These are phyloP conservation scores for Rhinoderma darwinii DNA, from an alignment of 2,113 vertebrate genomes.

Conservation along the genomic window DNA sequence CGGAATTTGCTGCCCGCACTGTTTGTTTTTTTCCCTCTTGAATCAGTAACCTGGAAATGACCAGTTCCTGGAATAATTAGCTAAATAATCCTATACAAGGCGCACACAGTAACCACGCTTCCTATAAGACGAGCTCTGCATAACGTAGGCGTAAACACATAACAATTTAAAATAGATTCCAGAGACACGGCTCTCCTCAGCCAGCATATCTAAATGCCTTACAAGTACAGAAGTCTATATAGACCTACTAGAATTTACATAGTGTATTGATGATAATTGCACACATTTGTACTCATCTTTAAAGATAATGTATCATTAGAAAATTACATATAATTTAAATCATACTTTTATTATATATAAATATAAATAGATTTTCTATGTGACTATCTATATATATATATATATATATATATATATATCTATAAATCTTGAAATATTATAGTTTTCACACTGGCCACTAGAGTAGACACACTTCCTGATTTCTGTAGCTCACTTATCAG, in stretches of 20 bases:
- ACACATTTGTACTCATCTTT: neutral
- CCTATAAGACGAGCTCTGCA: neutral
- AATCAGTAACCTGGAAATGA: constrained; percentile 43
- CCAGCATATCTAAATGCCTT: neutral
- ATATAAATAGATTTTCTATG: too few relatives aligned
- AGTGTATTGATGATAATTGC: neutral
- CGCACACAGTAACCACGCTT: neutral
- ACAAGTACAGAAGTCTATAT: neutral
- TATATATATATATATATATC: too few relatives aligned
- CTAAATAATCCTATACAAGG: constrained; percentile 14
- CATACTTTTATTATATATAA: too few relatives aligned
- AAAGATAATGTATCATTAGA: neutral
- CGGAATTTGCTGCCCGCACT: constrained; percentile 26
- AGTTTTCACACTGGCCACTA: too few relatives aligned
- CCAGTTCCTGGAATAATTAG: constrained; percentile 41
- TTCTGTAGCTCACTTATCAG: too few relatives aligned
- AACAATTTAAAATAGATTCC: neutral
- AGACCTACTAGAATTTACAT: neutral
- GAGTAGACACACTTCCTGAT: too few relatives aligned
- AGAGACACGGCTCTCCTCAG: neutral
- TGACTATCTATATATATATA: too few relatives aligned
- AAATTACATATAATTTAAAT: neutral
- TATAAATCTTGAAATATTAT: too few relatives aligned
- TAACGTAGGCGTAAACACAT: neutral
- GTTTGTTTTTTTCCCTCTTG: constrained; percentile 17